Conservation (phyloP, 2,888 invertebrate species). For the Sipha maydis region DNA sequence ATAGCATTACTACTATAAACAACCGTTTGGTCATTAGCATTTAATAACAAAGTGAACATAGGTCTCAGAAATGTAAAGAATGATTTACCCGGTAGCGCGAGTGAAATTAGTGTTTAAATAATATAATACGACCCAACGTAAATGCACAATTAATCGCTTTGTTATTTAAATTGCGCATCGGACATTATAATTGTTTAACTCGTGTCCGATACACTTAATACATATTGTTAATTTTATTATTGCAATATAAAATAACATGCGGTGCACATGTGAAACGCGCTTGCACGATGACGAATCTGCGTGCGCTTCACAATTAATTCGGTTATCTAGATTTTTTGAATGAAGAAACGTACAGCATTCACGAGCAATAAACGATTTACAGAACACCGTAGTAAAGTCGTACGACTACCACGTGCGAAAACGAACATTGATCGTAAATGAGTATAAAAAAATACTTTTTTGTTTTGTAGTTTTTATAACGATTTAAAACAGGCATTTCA, state of each 20-base stretch:
- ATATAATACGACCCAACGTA: slow-evolving; percentile 3
- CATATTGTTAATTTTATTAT: neutral
- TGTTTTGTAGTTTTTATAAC: too few relatives aligned
- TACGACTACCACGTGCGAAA: neutral
- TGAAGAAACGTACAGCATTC: neutral
- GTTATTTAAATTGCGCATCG: neutral
- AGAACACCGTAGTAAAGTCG: neutral
- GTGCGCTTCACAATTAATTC: neutral
- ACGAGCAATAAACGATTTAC: neutral
- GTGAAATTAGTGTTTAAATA: slow-evolving; percentile 12
- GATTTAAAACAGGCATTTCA: too few relatives aligned
- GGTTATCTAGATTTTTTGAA: slow-evolving; percentile 3
- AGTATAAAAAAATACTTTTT: too few relatives aligned
- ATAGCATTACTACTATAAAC: neutral
- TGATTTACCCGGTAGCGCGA: slow-evolving; percentile 8
- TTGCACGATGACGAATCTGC: neutral
- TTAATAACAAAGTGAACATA: slow-evolving; percentile 15
- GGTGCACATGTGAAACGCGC: neutral
- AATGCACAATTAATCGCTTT: slow-evolving; percentile 15
- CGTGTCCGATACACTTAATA: neutral
- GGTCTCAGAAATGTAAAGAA: slow-evolving; percentile 4
- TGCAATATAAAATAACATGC: neutral
- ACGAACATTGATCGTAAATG: too few relatives aligned
- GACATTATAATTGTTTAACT: neutral
- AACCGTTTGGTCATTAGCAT: slow-evolving; percentile 42